Conservation (phyloP, 2,797 vertebrate species). For the Acestrorhynchus altus region DNA sequence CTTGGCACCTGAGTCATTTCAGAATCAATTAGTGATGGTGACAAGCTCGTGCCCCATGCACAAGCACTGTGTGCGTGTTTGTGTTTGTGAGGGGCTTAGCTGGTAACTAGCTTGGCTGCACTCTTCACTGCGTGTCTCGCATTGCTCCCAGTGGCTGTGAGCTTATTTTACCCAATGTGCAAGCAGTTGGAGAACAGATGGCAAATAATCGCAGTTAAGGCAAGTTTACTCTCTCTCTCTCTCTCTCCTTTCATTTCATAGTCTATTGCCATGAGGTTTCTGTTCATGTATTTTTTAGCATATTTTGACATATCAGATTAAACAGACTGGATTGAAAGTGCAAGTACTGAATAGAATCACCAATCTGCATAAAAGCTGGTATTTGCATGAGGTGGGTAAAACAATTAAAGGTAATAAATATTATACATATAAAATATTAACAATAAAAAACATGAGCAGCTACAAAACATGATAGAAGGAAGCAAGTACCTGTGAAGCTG, state of each 20-base stretch:
- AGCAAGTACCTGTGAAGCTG: too few relatives aligned
- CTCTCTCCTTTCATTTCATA: too few relatives aligned
- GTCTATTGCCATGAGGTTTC: background rate
- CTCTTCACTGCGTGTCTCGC: slow-evolving; percentile 78
- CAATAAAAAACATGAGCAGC: too few relatives aligned
- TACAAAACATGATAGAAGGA: too few relatives aligned
- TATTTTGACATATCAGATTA: too few relatives aligned
- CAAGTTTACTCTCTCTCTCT: slow-evolving; percentile 23
- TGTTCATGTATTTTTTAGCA: too few relatives aligned
- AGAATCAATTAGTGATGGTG: slow-evolving; percentile 91
- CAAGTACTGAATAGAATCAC: too few relatives aligned
- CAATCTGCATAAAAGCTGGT: too few relatives aligned
- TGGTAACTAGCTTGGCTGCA: slow-evolving; percentile 82
- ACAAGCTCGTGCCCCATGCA: slow-evolving; percentile 73
- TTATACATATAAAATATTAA: too few relatives aligned
- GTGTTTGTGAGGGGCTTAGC: slow-evolving; percentile 79
- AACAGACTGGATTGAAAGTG: too few relatives aligned
- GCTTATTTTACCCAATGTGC: slow-evolving; percentile 76
- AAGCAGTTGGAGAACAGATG: slow-evolving; percentile 86
- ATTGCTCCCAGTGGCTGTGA: slow-evolving; percentile 73
- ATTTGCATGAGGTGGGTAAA: too few relatives aligned
- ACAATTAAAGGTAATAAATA: too few relatives aligned
- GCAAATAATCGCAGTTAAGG: slow-evolving; percentile 78
- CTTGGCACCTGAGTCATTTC: slow-evolving; percentile 77
- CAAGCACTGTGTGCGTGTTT: background rate